Percentiles rank a stretch among this genome's conserved stretches.
phyloP scores from a whole-genome alignment of 2,113 vertebrate species.

The Saguinus midas region DNA sequence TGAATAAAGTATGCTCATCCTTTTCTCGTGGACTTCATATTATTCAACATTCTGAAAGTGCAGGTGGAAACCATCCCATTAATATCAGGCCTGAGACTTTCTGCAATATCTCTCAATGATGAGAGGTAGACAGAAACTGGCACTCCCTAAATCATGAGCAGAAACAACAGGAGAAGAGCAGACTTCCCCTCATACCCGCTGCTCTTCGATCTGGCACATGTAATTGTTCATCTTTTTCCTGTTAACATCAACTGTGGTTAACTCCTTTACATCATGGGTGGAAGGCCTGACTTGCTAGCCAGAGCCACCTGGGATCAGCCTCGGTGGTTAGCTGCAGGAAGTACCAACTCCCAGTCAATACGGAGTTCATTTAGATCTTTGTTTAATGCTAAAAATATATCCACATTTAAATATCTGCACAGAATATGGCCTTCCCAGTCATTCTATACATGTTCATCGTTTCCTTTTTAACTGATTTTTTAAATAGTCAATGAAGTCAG shows the following conservation, averaged over 20 bases:
- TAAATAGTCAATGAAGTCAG: neutral
- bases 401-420: slow-evolving; percentile 41
- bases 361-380: slow-evolving; percentile 71
- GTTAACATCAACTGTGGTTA: slow-evolving; percentile 79
- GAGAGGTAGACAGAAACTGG: slow-evolving; percentile 20
- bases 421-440: neutral
- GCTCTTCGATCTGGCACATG: slow-evolving; percentile 13
- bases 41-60: neutral
- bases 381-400: slow-evolving; percentile 55
- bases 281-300: slow-evolving; percentile 65
- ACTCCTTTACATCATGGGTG: slow-evolving; percentile 58
- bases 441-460: neutral
- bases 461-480: slow-evolving; percentile 52
- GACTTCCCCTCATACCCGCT: slow-evolving; percentile 7
- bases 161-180: slow-evolving; percentile 8
- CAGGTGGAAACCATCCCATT: neutral
- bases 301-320: slow-evolving; percentile 71
- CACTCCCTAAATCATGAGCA: neutral
- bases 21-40: neutral
- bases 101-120: neutral
- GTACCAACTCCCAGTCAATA: slow-evolving; percentile 59
- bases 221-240: slow-evolving; percentile 73
- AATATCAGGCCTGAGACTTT: neutral
- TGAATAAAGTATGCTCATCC: neutral
- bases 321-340: slow-evolving; percentile 77